Percentiles rank a stretch among this genome's conserved stretches.
Evolutionary conservation across 2,113 vertebrate species (phyloP).

Genomic region (Xyrauchen texanus): DNA sequence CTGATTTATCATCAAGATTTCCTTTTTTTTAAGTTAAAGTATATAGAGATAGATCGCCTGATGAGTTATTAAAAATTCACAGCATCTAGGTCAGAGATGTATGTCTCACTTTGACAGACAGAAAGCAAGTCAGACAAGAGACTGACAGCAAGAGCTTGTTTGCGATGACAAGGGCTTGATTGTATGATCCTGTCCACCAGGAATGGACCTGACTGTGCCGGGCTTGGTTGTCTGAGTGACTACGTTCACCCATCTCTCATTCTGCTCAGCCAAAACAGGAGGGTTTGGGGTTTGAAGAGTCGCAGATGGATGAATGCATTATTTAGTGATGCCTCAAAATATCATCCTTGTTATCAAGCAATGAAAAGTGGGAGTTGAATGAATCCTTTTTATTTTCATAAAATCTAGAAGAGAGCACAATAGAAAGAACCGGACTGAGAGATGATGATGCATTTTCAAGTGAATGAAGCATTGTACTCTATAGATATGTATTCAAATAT

Average conservation of each 20-base stretch:
- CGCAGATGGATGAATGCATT: conserved; percentile 11
- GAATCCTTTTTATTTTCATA: background rate
- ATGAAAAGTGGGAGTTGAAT: conserved; percentile 5
- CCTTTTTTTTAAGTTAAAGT: too few relatives aligned
- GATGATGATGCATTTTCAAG: background rate
- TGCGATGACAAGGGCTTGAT: conserved; percentile 77
- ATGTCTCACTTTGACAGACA: background rate
- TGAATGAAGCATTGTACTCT: background rate
- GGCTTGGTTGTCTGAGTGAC: conserved; percentile 80
- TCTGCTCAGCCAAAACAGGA: background rate
- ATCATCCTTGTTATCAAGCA: conserved; percentile 4
- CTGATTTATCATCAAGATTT: too few relatives aligned
- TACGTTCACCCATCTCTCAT: conserved; percentile 74
- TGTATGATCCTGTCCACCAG: conserved; percentile 65
- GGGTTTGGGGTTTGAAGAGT: background rate
- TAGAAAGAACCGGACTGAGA: background rate
- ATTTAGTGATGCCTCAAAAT: conserved; percentile 7
- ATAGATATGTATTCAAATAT: conserved; percentile 15
- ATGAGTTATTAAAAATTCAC: conserved; percentile 31
- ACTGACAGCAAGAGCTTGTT: conserved; percentile 67
- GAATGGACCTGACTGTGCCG: conserved; percentile 73
- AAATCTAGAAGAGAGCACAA: conserved; percentile 25
- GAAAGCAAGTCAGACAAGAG: conserved; percentile 32
- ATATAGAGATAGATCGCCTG: conserved; percentile 8
- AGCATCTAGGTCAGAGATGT: background rate